phyloP scores from a whole-genome alignment of 2,888 invertebrate species.

The Drosophila anomelani region DNA sequence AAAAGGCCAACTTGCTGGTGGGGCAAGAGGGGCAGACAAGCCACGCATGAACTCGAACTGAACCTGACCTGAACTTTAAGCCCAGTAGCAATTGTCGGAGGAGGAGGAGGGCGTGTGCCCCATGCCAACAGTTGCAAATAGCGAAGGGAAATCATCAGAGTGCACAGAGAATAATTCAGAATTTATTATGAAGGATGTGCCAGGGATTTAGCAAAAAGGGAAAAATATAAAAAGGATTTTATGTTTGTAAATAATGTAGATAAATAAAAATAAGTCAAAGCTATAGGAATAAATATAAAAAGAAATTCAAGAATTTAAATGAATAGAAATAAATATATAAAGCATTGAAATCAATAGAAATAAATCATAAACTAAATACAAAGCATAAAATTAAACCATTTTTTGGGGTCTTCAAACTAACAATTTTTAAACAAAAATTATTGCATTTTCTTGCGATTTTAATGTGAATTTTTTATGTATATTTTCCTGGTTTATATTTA shows the following conservation, averaged over 20 bases:
- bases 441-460: too few species aligned
- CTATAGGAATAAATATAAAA: too few species aligned
- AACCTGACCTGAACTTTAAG: conserved; percentile 60
- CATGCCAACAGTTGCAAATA: conserved; percentile 5
- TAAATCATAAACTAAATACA: neutral
- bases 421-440: neutral
- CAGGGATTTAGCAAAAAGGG: neutral
- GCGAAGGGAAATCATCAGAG: conserved; percentile 22
- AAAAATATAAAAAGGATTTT: neutral
- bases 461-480: neutral
- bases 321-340: too few species aligned
- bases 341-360: neutral
- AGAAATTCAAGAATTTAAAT: too few species aligned
- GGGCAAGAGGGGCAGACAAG: conserved; percentile 3
- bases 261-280: neutral
- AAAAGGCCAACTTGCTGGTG: conserved; percentile 31
- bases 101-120: conserved; percentile 51
- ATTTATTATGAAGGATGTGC: conserved; percentile 1
- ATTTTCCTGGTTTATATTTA: neutral
- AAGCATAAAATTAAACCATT: neutral
- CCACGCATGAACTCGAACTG: conserved; percentile 46
- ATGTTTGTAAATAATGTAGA: neutral
- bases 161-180: conserved; percentile 28
- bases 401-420: neutral
- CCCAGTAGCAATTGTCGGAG: conserved; percentile 56